phyloP scores from a whole-genome alignment of 2,113 vertebrate species.

The Ursus arctos region DNA sequence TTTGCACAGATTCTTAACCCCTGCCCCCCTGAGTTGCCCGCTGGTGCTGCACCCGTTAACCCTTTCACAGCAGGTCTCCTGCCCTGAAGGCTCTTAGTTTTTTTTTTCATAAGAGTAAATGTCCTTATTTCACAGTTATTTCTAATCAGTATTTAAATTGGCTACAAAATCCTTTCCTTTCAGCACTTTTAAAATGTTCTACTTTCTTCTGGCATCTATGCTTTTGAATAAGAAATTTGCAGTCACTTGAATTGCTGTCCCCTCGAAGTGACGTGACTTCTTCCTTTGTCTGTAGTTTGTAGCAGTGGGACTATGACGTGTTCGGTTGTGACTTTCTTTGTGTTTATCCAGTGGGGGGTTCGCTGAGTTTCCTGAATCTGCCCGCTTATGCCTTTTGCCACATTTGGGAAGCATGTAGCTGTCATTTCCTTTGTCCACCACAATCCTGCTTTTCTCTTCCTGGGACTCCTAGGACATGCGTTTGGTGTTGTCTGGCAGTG shows the following conservation, averaged over 20 bases:
- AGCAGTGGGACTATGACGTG: not conserved
- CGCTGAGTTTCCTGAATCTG: not conserved
- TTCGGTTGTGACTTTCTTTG: not conserved
- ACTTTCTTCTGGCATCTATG: not conserved
- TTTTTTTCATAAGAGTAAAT: not conserved
- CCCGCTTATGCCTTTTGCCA: not conserved
- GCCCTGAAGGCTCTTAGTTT: not conserved
- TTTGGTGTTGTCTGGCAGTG: not conserved
- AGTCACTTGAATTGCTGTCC: not conserved
- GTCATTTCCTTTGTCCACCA: not conserved
- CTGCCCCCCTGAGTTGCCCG: not conserved
- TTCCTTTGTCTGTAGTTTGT: not conserved
- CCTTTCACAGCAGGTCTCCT: not conserved
- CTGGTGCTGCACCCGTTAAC: not conserved
- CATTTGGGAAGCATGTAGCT: not conserved
- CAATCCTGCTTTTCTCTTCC: not conserved
- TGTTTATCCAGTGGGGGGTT: not conserved
- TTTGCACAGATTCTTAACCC: not conserved
- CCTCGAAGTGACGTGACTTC: not conserved
- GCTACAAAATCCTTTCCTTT: not conserved
- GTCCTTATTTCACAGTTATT: not conserved
- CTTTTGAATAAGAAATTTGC: not conserved
- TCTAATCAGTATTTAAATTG: not conserved
- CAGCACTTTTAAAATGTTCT: not conserved
- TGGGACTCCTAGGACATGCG: not conserved